Percentiles rank a stretch among this genome's conserved stretches.
These are phyloP conservation scores for Platycercus adscitus DNA, from an alignment of 2,113 vertebrate species.

Conservation along the genomic window DNA sequence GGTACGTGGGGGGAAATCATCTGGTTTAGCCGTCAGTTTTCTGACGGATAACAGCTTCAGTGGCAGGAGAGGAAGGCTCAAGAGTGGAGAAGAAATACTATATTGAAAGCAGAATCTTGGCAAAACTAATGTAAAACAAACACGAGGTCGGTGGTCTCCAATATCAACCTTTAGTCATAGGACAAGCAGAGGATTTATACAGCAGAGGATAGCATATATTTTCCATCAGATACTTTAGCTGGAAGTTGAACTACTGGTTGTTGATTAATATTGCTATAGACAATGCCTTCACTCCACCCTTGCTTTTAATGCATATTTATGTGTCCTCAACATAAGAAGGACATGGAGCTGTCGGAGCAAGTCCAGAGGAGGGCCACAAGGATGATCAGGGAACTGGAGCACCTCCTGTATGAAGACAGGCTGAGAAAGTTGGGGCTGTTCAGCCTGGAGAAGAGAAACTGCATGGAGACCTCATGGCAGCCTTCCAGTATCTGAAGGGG, in stretches of 20 bases:
- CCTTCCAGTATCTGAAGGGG: no score
- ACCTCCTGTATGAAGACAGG: background rate
- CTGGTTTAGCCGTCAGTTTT: background rate
- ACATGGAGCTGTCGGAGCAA: background rate
- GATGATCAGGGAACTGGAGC: background rate
- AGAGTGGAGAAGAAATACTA: background rate
- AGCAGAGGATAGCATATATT: background rate
- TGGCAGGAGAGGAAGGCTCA: background rate
- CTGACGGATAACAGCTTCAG: background rate
- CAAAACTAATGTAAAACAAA: background rate
- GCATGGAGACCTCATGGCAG: no score
- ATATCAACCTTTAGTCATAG: no score
- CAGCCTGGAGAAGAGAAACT: background rate
- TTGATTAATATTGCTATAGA: constrained; percentile 27
- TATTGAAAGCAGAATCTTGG: background rate
- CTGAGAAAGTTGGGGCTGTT: background rate
- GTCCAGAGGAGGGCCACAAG: background rate
- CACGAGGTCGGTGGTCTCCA: background rate
- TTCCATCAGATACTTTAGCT: background rate
- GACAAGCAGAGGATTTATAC: background rate
- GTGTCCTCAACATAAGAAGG: background rate
- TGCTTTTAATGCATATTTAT: constrained; percentile 14
- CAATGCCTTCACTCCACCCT: background rate
- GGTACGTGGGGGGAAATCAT: background rate
- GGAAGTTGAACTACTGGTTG: background rate